A percentile compares a stretch with the other conserved stretches of the same genome.
These are phyloP conservation scores for Stenchaetothrips biformis DNA, from an alignment of 2,888 invertebrate species.

Conservation along the genomic window DNA sequence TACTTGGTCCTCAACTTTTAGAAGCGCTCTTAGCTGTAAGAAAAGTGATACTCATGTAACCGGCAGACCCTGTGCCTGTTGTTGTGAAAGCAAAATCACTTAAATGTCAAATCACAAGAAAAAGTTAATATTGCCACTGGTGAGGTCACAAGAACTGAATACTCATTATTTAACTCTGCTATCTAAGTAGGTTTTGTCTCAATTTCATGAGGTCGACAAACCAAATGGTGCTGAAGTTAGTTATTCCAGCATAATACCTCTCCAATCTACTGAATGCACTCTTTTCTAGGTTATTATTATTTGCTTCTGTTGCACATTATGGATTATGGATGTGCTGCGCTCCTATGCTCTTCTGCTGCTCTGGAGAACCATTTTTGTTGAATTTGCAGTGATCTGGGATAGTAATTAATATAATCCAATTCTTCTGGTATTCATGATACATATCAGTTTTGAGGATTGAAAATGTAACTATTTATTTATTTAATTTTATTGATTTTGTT, in stretches of 20 bases:
- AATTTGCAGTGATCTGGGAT: too few species aligned
- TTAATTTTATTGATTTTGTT: too few species aligned
- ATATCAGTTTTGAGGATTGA: too few species aligned
- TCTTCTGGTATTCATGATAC: too few species aligned
- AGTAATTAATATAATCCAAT: too few species aligned
- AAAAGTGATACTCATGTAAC: neutral
- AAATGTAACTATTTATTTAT: too few species aligned
- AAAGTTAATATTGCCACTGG: neutral
- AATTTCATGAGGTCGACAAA: neutral
- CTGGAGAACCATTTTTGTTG: too few species aligned
- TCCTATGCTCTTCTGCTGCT: too few species aligned
- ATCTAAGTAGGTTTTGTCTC: neutral
- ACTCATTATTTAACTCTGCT: neutral
- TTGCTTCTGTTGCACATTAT: too few species aligned
- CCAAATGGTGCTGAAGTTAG: slow-evolving; percentile 9
- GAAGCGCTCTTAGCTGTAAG: neutral
- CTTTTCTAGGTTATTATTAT: neutral
- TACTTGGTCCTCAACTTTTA: neutral
- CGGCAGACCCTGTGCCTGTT: too few species aligned
- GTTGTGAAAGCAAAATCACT: too few species aligned
- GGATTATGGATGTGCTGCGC: too few species aligned
- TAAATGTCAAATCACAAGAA: neutral
- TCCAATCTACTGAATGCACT: neutral
- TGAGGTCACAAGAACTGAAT: slow-evolving; percentile 15
- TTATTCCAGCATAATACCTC: neutral